Conservation (phyloP, 1,140 invertebrate genomes). For the Acromyrmex heyeri region DNA sequence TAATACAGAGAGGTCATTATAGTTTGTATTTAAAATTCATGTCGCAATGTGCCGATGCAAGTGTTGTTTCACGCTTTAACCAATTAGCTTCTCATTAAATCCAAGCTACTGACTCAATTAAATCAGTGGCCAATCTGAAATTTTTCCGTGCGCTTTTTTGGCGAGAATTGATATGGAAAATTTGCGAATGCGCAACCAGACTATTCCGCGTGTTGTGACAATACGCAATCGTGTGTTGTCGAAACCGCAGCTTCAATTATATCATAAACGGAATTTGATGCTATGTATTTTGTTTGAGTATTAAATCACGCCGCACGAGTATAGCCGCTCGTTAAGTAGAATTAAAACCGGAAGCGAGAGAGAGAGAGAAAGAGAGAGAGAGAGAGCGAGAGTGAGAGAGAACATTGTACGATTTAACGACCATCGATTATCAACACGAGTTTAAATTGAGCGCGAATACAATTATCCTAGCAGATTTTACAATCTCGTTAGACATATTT, state of each 20-base stretch:
- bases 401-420: constrained; percentile 65
- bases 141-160: constrained; percentile 49
- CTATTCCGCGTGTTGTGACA: not conserved
- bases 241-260: constrained; percentile 48
- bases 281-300: constrained; percentile 53
- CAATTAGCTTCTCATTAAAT: constrained; percentile 54
- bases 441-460: constrained; percentile 69
- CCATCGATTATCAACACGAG: constrained; percentile 71
- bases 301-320: constrained; percentile 33
- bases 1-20: not conserved
- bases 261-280: constrained; percentile 62
- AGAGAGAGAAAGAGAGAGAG: not conserved
- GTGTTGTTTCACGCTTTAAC: constrained; percentile 28
- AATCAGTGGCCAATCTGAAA: constrained; percentile 42
- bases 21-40: constrained; percentile 16
- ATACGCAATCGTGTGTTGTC: not conserved
- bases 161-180: constrained; percentile 43
- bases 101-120: constrained; percentile 35
- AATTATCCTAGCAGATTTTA: constrained; percentile 62
- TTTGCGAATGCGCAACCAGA: constrained; percentile 18
- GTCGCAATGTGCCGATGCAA: not conserved
- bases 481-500: constrained; percentile 66
- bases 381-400: constrained; percentile 1
- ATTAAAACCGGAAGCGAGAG: constrained; percentile 65
- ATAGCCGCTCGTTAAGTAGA: constrained; percentile 65